These are phyloP conservation scores for Platanista minor DNA, from an alignment of 2,113 vertebrate species.

Conservation along the genomic window DNA sequence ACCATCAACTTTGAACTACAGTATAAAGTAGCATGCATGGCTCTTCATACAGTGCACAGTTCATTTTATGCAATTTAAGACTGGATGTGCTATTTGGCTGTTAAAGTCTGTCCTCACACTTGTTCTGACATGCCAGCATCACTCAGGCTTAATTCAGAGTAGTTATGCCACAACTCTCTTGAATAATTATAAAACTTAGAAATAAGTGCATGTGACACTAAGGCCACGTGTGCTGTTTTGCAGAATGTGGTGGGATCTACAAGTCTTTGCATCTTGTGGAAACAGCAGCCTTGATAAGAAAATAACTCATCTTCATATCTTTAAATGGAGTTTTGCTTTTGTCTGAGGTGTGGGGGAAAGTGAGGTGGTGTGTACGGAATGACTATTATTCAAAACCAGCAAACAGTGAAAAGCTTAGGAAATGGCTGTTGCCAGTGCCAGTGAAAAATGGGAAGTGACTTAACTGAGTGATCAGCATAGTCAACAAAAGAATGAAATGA, in stretches of 20 bases:
- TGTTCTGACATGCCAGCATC: constrained; percentile 39
- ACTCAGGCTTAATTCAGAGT: constrained; percentile 10
- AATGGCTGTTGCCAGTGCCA: neutral
- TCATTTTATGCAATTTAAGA: constrained; percentile 17
- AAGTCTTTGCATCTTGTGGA: neutral
- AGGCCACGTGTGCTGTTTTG: neutral
- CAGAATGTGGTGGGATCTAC: neutral
- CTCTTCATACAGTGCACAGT: neutral
- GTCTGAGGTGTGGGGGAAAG: neutral
- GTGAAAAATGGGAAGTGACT: neutral
- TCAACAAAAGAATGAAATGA: neutral
- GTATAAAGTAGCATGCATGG: neutral
- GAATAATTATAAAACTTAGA: constrained; percentile 31
- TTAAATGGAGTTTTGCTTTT: neutral
- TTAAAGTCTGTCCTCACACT: neutral
- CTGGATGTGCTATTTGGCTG: neutral
- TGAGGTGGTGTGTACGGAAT: neutral
- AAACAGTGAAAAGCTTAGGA: neutral
- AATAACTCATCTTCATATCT: neutral
- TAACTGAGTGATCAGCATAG: neutral
- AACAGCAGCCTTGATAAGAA: neutral
- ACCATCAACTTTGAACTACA: constrained; percentile 28
- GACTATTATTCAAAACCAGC: constrained; percentile 1
- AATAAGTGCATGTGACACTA: neutral
- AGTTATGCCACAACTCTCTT: neutral